Base-by-base conservation (phyloP, 30 jellyfish, hydroid and myxozoan species). In the Mastigias papua region DNA sequence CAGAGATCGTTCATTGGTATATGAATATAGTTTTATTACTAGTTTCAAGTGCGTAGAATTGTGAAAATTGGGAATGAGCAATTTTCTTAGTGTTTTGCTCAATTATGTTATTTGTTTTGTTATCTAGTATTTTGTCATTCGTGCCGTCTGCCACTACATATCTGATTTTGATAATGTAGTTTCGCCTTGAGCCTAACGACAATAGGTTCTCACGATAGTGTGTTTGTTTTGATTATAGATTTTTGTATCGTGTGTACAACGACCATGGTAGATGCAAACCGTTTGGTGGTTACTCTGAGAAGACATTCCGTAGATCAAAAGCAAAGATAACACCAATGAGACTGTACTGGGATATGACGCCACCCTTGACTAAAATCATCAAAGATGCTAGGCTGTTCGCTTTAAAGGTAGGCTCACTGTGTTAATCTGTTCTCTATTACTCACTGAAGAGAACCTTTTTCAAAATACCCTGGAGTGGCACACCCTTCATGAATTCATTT, bases 201-300 rank as follows among this genome's bases (percentile, higher is more conserved):
- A n/a, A n/a, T n/a, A n/a, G n/a, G n/a, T n/a, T n/a, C n/a, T n/a
- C n/a, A n/a, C n/a, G n/a, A n/a, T n/a, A n/a, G n/a, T n/a, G n/a
- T n/a, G n/a, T n/a, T 19, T 19, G 9, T 21, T 54, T 54, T 0
- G 17, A 54, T 25, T 42, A 23, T 49, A 93, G 98, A 62, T 93
- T 76, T 76, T 81, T 94, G 61, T 90, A 94, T 73, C 97, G 99
- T 32, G 94, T 89, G 22, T 94, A 94, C 87, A 88, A 94, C 48
- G 99, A 94, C 81, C 85, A 75, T 0, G 99, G 99, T 0, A 30
- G 86, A 51, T 94, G 99, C 87, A 89, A 94, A 50, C 99, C 99
- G 19, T 94, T 94, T 66, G 92, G 90, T 4, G 94, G 97, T 13
- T 82, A 97, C 85, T 71, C 91, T 33, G 86, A 82, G 54, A 28